These are phyloP conservation scores for Hyla sarda DNA, from an alignment of 2,113 vertebrate species.

Conservation along the genomic window DNA sequence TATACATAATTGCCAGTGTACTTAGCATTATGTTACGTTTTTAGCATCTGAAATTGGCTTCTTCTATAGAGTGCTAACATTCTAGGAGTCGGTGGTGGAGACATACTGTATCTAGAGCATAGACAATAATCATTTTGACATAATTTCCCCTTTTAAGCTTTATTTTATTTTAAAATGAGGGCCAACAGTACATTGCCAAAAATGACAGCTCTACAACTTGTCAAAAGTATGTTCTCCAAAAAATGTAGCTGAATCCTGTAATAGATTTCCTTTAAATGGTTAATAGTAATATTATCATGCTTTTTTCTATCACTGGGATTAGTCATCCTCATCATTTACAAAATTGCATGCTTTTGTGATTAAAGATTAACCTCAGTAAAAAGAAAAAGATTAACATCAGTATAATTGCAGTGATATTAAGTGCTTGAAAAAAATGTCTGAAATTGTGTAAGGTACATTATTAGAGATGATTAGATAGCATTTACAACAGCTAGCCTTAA, in stretches of 20 bases:
- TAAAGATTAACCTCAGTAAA: conserved; percentile 9
- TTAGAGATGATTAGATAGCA: conserved; percentile 6
- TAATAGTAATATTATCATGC: conserved; percentile 12
- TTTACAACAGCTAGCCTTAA: neutral
- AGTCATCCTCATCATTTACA: conserved; percentile 28
- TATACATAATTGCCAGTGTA: no score
- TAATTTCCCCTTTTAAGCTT: neutral
- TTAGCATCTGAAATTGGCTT: no score
- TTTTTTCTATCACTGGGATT: conserved; percentile 24
- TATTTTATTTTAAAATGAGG: neutral
- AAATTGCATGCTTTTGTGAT: conserved; percentile 45
- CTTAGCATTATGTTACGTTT: no score
- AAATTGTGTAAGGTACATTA: conserved; percentile 3
- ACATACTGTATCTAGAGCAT: no score
- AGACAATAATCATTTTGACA: no score
- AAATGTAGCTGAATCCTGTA: neutral
- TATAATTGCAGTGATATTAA: conserved; percentile 21
- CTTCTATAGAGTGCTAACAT: no score
- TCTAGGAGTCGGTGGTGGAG: no score
- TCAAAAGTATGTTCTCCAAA: neutral
- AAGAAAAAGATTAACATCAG: conserved; percentile 23
- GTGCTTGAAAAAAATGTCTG: neutral
- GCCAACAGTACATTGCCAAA: neutral
- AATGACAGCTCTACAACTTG: neutral
- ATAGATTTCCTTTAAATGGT: neutral